phyloP scores from a whole-genome alignment of 2,797 vertebrate species.

The Pteronotus mesoamericanus region DNA sequence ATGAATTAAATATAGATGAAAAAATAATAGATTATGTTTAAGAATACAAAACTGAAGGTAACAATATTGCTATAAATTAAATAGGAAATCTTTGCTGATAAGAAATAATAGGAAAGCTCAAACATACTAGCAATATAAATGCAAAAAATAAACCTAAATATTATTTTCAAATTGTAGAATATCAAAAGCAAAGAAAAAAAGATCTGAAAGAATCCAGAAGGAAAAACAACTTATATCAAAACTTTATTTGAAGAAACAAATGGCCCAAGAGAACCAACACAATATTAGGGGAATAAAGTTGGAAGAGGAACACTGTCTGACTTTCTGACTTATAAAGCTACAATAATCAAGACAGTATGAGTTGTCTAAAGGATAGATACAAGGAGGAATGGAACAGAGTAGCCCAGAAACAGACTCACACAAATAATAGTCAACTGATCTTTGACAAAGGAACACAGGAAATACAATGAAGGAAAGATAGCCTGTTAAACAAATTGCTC shows the following conservation, averaged over 20 bases:
- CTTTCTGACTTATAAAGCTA: neutral
- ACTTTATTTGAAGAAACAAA: neutral
- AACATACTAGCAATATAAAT: neutral
- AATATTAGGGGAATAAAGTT: neutral
- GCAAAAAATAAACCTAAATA: neutral
- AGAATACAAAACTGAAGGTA: neutral
- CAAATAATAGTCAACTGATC: neutral
- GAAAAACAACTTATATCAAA: neutral
- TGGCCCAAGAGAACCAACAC: neutral
- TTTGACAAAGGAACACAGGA: neutral
- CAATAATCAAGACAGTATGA: neutral
- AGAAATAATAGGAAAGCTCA: neutral
- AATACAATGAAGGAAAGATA: neutral
- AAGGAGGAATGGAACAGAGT: neutral
- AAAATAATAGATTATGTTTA: neutral
- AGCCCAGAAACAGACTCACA: neutral
- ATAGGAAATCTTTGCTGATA: neutral
- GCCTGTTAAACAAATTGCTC: neutral
- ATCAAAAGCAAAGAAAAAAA: neutral
- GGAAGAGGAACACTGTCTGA: neutral
- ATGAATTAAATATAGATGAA: neutral
- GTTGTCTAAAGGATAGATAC: neutral
- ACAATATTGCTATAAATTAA: neutral
- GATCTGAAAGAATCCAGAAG: neutral
- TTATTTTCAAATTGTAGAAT: neutral